Conservation (phyloP, 2,113 vertebrate species). For the Balaeniceps rex region DNA sequence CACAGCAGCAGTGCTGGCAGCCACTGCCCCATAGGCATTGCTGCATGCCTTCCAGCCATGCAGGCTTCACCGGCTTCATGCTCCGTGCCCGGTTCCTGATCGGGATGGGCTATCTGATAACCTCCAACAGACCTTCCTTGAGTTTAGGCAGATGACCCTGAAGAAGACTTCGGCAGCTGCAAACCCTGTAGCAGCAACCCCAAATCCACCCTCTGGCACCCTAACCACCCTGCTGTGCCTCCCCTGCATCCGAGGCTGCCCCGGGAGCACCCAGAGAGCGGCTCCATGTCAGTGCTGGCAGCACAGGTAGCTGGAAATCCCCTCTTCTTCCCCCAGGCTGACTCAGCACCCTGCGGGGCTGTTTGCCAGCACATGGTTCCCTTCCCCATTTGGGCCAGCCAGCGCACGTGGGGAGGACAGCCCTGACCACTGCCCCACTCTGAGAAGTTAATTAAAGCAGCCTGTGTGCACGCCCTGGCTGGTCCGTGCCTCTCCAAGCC, state of each 20-base stretch:
- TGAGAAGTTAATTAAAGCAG: background rate
- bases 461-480: background rate
- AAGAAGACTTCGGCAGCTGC: background rate
- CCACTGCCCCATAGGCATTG: background rate
- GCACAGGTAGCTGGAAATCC: background rate
- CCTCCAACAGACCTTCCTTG: constrained; percentile 67
- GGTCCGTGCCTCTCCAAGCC: background rate
- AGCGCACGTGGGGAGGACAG: rapidly evolving
- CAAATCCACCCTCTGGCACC: background rate
- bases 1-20: background rate
- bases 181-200: background rate
- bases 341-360: background rate
- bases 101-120: constrained; percentile 66
- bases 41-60: background rate
- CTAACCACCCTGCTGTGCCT: background rate
- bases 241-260: background rate
- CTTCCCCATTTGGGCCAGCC: background rate
- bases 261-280: background rate
- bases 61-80: constrained; percentile 77
- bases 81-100: constrained; percentile 66
- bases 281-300: rapidly evolving
- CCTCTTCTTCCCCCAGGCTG: background rate
- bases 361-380: background rate
- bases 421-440: rapidly evolving
- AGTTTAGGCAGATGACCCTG: constrained; percentile 63